A percentile compares a stretch with the other conserved stretches of the same genome.
These are phyloP conservation scores for Suillia variegata DNA, from an alignment of 2,888 invertebrate species.

Conservation along the genomic window DNA sequence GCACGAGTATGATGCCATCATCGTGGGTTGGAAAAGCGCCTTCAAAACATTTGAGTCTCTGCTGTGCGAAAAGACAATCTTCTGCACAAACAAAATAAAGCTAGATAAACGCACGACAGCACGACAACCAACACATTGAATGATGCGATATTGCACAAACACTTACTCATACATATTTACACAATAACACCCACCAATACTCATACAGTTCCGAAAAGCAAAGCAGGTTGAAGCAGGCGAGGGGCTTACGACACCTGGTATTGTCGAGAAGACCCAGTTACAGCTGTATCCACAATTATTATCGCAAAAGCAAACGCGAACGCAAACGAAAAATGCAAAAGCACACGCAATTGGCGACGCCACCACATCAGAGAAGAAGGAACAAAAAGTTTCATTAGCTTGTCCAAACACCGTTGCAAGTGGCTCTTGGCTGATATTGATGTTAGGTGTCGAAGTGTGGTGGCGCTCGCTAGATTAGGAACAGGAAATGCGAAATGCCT, in stretches of 20 bases:
- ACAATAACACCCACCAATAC: not conserved
- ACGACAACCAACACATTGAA: slow-evolving; percentile 4
- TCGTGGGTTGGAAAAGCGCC: slow-evolving; percentile 11
- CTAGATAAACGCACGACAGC: slow-evolving; percentile 25
- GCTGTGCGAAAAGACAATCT: slow-evolving; percentile 26
- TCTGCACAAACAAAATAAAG: slow-evolving; percentile 29
- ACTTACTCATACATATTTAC: not conserved
- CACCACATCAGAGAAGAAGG: slow-evolving; percentile 32
- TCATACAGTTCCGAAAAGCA: not conserved
- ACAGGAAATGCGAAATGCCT: too few relatives aligned
- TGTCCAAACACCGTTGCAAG: slow-evolving; percentile 47
- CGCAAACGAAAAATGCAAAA: slow-evolving; percentile 12
- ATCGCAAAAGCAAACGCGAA: slow-evolving; percentile 53
- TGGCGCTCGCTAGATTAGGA: too few relatives aligned
- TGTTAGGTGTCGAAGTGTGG: too few relatives aligned
- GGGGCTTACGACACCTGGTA: too few relatives aligned
- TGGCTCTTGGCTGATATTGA: too few relatives aligned
- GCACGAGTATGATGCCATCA: not conserved
- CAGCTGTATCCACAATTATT: slow-evolving; percentile 57
- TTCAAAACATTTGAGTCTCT: slow-evolving; percentile 7
- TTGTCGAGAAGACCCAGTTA: slow-evolving; percentile 58
- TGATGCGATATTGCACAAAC: not conserved
- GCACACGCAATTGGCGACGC: slow-evolving; percentile 32
- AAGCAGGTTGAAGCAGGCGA: slow-evolving; percentile 10
- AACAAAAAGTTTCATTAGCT: slow-evolving; percentile 54